Percentiles rank a stretch among this genome's conserved stretches.
Evolutionary conservation across 2,797 vertebrate species (phyloP).

Genomic region (Poeciliopsis turneri): DNA sequence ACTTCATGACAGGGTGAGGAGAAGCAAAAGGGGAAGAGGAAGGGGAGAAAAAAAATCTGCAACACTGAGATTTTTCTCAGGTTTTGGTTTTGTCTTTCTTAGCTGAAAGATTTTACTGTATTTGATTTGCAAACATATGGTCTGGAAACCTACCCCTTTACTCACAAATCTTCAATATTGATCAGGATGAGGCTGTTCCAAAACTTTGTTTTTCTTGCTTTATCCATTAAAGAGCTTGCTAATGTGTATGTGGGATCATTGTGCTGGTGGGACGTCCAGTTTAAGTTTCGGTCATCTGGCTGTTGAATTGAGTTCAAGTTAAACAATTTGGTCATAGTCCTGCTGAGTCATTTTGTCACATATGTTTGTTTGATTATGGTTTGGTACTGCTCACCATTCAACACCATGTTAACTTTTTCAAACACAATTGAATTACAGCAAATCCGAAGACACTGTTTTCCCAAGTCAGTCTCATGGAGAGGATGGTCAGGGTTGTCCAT

Average conservation of each 20-base stretch:
- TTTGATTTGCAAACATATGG: constrained; percentile 19
- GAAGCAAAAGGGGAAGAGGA: not conserved
- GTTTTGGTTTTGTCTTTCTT: constrained; percentile 6
- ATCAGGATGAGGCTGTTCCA: not conserved
- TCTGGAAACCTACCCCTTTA: not conserved
- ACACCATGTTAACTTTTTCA: not conserved
- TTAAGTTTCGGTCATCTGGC: no score
- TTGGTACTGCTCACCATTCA: not conserved
- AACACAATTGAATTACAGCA: not conserved
- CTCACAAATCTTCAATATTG: not conserved
- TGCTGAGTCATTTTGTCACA: not conserved
- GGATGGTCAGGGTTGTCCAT: no score
- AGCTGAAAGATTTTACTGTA: not conserved
- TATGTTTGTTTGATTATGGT: not conserved
- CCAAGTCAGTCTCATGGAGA: no score
- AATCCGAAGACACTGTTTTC: no score
- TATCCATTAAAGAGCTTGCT: not conserved
- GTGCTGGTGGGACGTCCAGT: not conserved
- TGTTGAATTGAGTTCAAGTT: not conserved
- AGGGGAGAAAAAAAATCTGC: not conserved
- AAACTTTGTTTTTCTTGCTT: not conserved
- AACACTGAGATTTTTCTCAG: not conserved
- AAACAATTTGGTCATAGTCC: not conserved
- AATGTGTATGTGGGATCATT: not conserved
- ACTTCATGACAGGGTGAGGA: constrained; percentile 1